Evolutionary conservation across 2,113 vertebrate genomes (phyloP).

Genomic region (Coregonus clupeaformis): DNA sequence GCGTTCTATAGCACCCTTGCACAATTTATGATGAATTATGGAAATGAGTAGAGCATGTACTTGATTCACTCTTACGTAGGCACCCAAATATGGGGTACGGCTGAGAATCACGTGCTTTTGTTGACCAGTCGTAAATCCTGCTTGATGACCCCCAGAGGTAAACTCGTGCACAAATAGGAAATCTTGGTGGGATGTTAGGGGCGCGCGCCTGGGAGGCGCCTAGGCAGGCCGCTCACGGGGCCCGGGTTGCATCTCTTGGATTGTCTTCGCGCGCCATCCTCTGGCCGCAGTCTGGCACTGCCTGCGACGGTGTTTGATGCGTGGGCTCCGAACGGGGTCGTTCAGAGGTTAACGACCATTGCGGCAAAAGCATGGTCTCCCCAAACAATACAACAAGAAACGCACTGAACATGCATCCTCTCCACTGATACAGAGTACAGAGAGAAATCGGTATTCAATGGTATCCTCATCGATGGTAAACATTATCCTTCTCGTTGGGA

Average conservation of each 20-base stretch:
- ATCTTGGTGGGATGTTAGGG: constrained; percentile 85
- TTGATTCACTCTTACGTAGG: constrained; percentile 99
- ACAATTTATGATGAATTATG: constrained; percentile 99
- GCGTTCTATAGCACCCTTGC: constrained; percentile 99
- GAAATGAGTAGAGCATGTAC: constrained; percentile 99
- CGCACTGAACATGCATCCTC: constrained; percentile 61
- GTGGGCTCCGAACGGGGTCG: constrained; percentile 81
- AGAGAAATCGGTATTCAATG: constrained; percentile 31
- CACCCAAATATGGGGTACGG: constrained; percentile 99
- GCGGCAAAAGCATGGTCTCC: constrained; percentile 80
- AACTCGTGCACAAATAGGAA: constrained; percentile 90
- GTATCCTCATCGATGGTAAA: background rate
- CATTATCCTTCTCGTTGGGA: background rate
- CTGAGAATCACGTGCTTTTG: constrained; percentile 99
- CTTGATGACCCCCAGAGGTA: constrained; percentile 99
- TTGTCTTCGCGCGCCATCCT: constrained; percentile 89
- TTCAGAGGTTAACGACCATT: constrained; percentile 90
- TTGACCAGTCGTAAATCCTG: constrained; percentile 99
- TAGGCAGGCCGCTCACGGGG: constrained; percentile 53
- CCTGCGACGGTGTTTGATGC: constrained; percentile 57
- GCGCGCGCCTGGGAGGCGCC: constrained; percentile 72
- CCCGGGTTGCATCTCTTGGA: constrained; percentile 54
- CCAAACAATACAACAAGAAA: constrained; percentile 76
- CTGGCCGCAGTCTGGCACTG: constrained; percentile 73
- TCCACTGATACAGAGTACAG: constrained; percentile 24